Evolutionary conservation across 2,797 vertebrate genomes (phyloP).

Genomic region (Menidia menidia): DNA sequence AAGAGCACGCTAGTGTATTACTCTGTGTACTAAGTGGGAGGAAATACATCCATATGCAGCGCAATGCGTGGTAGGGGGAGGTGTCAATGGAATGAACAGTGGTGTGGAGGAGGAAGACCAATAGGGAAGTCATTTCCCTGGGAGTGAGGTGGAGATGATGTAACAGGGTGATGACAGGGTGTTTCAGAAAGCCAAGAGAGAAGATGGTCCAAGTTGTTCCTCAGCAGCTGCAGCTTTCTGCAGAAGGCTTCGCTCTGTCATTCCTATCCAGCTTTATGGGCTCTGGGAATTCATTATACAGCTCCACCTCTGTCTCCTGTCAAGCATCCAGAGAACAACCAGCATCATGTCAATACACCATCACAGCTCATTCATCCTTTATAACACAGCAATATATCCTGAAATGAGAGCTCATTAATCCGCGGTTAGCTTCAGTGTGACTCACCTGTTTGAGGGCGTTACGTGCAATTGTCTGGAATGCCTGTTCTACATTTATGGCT

Average conservation of each 20-base stretch:
- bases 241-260: conserved; percentile 88
- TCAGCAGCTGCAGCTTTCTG: conserved; percentile 95
- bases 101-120: conserved; percentile 74
- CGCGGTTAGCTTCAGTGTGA: background rate
- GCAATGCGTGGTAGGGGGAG: conserved; percentile 44
- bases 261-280: conserved; percentile 95
- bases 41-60: conserved; percentile 62
- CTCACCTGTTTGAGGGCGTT: conserved; percentile 95
- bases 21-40: conserved; percentile 52
- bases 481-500: conserved; percentile 96
- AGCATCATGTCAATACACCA: background rate
- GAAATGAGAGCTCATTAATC: background rate
- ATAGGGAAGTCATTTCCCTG: conserved; percentile 60
- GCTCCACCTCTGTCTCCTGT: conserved; percentile 93
- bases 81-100: conserved; percentile 52
- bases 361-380: background rate
- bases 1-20: conserved; percentile 50
- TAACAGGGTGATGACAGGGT: conserved; percentile 45
- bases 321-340: background rate
- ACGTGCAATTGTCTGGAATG: conserved; percentile 96
- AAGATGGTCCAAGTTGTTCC: conserved; percentile 71
- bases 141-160: conserved; percentile 59
- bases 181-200: conserved; percentile 72
- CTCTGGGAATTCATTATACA: conserved; percentile 95
- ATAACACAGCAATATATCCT: background rate